Evolutionary conservation across 2,113 vertebrate species (phyloP).

Genomic region (Oreochromis niloticus): DNA sequence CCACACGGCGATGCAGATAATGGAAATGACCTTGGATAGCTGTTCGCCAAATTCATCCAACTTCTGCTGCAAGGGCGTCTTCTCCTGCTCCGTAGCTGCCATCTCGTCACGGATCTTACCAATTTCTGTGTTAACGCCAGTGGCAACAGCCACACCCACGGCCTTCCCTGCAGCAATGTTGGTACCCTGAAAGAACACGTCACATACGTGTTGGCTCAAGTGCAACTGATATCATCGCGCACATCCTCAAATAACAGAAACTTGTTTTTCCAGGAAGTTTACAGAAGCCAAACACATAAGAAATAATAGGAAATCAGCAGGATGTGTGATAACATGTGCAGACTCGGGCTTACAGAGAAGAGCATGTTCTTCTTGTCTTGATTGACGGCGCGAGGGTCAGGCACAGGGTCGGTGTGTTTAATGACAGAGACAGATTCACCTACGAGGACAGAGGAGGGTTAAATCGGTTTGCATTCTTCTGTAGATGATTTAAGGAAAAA

Average conservation of each 20-base stretch:
- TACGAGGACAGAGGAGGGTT: slow-evolving; percentile 39
- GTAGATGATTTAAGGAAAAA: background rate
- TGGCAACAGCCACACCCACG: slow-evolving; percentile 90
- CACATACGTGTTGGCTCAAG: background rate
- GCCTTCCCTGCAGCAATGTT: slow-evolving; percentile 96
- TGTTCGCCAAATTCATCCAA: slow-evolving; percentile 96
- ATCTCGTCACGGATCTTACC: slow-evolving; percentile 98
- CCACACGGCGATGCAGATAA: slow-evolving; percentile 98
- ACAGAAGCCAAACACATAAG: background rate
- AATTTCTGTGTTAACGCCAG: slow-evolving; percentile 92
- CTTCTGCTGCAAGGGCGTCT: slow-evolving; percentile 94
- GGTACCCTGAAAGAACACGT: slow-evolving; percentile 79
- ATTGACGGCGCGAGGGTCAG: slow-evolving; percentile 96
- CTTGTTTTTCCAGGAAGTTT: background rate
- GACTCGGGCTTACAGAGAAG: slow-evolving; percentile 85
- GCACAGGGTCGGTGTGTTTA: slow-evolving; percentile 97
- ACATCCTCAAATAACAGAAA: background rate
- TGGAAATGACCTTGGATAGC: slow-evolving; percentile 95
- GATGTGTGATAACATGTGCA: background rate
- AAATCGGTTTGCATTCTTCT: background rate
- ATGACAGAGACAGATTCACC: slow-evolving; percentile 97
- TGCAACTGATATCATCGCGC: background rate
- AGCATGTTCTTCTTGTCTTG: slow-evolving; percentile 99
- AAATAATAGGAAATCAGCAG: background rate
- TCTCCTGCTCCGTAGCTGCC: slow-evolving; percentile 94